These are phyloP conservation scores for Hoplostethus atlanticus DNA, from an alignment of 2,797 vertebrate genomes.

Conservation along the genomic window DNA sequence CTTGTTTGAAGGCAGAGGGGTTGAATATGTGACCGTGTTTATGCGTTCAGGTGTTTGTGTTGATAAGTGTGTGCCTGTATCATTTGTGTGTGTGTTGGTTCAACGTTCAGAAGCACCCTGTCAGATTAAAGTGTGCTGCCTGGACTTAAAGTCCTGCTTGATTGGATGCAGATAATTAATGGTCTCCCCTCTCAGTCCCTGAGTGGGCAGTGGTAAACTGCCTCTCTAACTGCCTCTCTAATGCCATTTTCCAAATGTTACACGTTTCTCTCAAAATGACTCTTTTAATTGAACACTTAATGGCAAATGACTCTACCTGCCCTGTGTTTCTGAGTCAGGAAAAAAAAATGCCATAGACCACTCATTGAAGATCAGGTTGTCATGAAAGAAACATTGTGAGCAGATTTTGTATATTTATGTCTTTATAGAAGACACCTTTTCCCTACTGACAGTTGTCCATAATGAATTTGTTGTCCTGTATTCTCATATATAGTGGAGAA, in stretches of 20 bases:
- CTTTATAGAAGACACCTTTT: neutral
- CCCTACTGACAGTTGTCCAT: neutral
- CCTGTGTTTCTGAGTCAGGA: constrained; percentile 45
- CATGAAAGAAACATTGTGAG: constrained; percentile 44
- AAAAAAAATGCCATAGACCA: constrained; percentile 59
- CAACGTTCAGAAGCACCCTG: constrained; percentile 30
- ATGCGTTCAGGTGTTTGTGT: neutral
- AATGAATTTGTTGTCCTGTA: neutral
- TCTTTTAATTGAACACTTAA: constrained; percentile 63
- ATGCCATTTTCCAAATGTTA: constrained; percentile 65
- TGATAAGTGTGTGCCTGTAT: no score
- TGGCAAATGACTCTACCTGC: constrained; percentile 18
- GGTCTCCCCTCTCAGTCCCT: constrained; percentile 47
- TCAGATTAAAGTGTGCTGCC: constrained; percentile 59
- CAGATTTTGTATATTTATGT: constrained; percentile 33
- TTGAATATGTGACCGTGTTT: neutral
- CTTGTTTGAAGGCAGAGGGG: neutral
- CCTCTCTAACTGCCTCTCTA: constrained; percentile 46
- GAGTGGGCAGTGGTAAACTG: constrained; percentile 53
- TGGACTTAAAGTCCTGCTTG: constrained; percentile 53
- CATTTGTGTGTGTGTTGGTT: neutral
- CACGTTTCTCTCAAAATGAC: constrained; percentile 46
- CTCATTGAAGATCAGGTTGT: constrained; percentile 53
- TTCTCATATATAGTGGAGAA: neutral
- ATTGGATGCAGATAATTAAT: constrained; percentile 62